Base-by-base conservation (phyloP, 2,113 vertebrate species). In the Percopsis transmontana region DNA sequence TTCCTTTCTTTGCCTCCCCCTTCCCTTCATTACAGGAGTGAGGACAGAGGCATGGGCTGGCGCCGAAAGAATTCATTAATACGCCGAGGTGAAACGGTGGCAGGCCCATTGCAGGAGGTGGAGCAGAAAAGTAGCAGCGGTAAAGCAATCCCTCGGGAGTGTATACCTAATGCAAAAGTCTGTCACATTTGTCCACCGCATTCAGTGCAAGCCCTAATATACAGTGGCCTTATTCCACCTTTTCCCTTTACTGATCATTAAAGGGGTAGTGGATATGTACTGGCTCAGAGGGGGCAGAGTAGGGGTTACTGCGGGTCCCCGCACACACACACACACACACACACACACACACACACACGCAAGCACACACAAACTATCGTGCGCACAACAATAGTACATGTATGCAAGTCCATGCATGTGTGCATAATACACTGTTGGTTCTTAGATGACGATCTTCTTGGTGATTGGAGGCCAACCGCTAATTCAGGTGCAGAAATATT, bases 21-120 rank as follows among this genome's bases (percentile, higher is more conserved):
- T 9, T 19, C 52, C 42, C 45, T 69, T 20, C 5, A 20, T n/a
- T n/a, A 51, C 48, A 2, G 18, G 16, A 1, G 48, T 5, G 18
- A 20, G 9, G 18, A 19, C 48, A 5, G 6, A 51, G 48, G n/a
- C 48, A 16, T 33, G 27, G 27, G 27, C 27, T 33, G 0, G 27
- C 27, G 27, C 8, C 27, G 5, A 33, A 33, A 33, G 27, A 33
- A 33, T 33, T 33, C 27, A 33, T 33, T 33, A 33, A 33, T 33
- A 33, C 27, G 27, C 27, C 27, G 5, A 33, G 27, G 27, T 6
- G 5, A 7, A 33, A 33, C 3, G 3, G 75, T 79, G 58, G 42
- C 68, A 48, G 59, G 62, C 68, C 66, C 42, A 33, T 50, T 42
- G 68, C 78, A 56, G 27, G 63, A 68, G 48, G 68, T 39, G 61